Base-by-base conservation (phyloP, 2,888 invertebrate species). In the Lymantria dispar region DNA sequence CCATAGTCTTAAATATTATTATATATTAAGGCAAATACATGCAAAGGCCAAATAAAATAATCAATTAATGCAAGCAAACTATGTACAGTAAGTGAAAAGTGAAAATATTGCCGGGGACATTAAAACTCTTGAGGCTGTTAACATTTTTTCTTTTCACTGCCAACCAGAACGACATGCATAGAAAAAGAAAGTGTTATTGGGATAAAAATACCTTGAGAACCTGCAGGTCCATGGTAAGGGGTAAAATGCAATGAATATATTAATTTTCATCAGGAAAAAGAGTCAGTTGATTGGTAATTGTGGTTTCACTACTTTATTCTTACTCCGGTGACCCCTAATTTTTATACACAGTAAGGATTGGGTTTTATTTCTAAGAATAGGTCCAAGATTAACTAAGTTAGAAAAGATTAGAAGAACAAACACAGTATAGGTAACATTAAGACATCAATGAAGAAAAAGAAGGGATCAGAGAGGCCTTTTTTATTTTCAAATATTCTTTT, bases 141-240 rank as follows among this genome's bases (percentile, higher is more conserved):
- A 45, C 54, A 47, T 58, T 59, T 74, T 72, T 59, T 69, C 70
- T 74, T 72, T 74, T 70, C 76, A 77, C 72, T 62, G 52, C 62
- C 52, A 58, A 64, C 65, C 58, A 82, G 76, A 80, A 76, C 65
- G 59, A 66, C 91, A 91, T 91, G 90, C 91, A 85, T 72, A 85
- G 84, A 86, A 83, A 76, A 74, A 87, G 84, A 83, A 74, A 83
- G 84, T 87, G 79, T 87, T 87, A 89, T 84, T 83, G 87, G 89
- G 89, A 89, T 71, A 85, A 76, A 86, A 89, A 85, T 91, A 92
- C 92, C 92, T 92, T 92, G 87, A 92, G 92, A 91, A 92, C 92
- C 92, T 92, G 91, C 87, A 74, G 90, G 87, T 92, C 92, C 92
- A 65, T 83, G 88, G 88, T 89, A 75, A 85, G 81, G 85, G 88